Base-by-base conservation (phyloP, 2,797 vertebrate species). In the Champsocephalus esox region DNA sequence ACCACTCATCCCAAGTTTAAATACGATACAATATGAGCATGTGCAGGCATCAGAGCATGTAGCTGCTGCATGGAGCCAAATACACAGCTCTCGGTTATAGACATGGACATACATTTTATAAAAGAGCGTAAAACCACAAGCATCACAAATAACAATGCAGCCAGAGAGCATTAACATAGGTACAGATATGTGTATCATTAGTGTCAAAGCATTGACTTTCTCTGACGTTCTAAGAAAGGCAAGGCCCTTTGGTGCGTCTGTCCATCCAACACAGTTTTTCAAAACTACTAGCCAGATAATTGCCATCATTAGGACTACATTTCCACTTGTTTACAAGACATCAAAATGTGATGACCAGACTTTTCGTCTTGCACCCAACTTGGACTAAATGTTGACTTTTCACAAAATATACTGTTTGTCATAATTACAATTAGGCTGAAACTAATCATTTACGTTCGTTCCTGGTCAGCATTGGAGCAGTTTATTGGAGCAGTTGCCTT, bases 71-170 rank as follows among this genome's bases (percentile, higher is more conserved):
- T 48, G 28, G 48, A 77, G 38, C 52, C 45, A 66, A 69, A 52
- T 13, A 45, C 24, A 41, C 21, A 74, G 32, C 44, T 56, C 17
- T 24, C 14, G 13, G 48, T 67, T 66, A 57, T 19, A 66, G 38
- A 58, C 3, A 63, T 19, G 5, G 24, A 65, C 56, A 72, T 48
- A 64, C 41, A 61, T 68, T 34, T 28, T 21, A 61, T 10, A 59
- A 69, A 63, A 41, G 62, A 70, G 52, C 17, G 0, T 43, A 44
- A 69, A 28, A 75, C 51, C 34, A 69, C 21, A 65, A 21, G 38
- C 50, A 65, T 59, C 56, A 69, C 16, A 67, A 57, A 9, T 24
- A 57, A 52, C 32, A 79, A 13, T 64, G 48, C 68, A 73, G 69
- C 75, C 19, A 46, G 32, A 24, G 32, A 66, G 13, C 45, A 56